Conservation (phyloP, 2,888 invertebrate species). For the Diarsia rubi region DNA sequence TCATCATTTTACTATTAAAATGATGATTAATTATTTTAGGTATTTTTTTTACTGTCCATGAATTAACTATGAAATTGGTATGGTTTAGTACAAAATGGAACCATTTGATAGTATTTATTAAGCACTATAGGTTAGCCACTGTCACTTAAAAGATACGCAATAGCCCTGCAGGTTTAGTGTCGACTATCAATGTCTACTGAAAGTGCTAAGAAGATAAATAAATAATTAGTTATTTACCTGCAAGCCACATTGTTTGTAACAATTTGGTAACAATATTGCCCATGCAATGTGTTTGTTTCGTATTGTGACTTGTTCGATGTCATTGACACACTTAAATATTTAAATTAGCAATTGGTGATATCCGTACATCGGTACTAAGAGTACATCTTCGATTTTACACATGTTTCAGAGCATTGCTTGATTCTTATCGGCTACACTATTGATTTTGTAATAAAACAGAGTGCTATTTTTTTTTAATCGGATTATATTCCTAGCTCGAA, state of each 20-base stretch:
- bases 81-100: no score
- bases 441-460: not conserved
- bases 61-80: no score
- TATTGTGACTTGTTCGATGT: conserved; percentile 38
- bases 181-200: not conserved
- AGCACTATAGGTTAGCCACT: no score
- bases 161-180: no score
- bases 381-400: conserved; percentile 9
- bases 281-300: conserved; percentile 31
- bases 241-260: conserved; percentile 2
- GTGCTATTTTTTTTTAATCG: not conserved
- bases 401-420: not conserved
- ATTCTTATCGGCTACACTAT: not conserved
- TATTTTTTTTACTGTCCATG: no score
- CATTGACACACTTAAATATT: conserved; percentile 57
- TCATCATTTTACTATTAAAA: no score
- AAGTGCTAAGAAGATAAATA: not conserved
- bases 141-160: no score
- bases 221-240: not conserved
- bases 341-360: conserved; percentile 32
- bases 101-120: no score
- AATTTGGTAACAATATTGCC: conserved; percentile 32
- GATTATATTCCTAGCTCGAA: not conserved
- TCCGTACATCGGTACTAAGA: conserved; percentile 15
- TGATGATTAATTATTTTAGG: no score